Evolutionary conservation across 2,113 vertebrate genomes (phyloP).

Genomic region (Argyrosomus japonicus): DNA sequence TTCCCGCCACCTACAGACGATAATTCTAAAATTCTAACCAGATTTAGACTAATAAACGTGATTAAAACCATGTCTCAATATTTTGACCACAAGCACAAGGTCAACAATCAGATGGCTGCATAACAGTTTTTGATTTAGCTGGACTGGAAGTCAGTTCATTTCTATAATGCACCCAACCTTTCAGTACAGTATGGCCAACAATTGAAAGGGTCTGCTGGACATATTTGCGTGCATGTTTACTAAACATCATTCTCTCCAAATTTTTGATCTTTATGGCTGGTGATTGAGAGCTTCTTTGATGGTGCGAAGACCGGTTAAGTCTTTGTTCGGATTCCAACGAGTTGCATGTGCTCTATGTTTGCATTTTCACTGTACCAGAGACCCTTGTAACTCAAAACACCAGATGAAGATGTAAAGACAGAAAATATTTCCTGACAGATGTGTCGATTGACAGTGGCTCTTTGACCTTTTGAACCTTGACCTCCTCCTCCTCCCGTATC

Average conservation of each 20-base stretch:
- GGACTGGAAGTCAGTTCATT: neutral
- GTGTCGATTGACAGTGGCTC: conserved; percentile 62
- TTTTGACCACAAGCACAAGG: conserved; percentile 23
- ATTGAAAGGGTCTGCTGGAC: conserved; percentile 36
- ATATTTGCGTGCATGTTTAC: conserved; percentile 56
- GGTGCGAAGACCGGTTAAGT: conserved; percentile 24
- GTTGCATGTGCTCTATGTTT: conserved; percentile 62
- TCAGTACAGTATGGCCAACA: conserved; percentile 11
- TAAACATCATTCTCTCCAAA: conserved; percentile 66
- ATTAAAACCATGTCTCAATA: conserved; percentile 32
- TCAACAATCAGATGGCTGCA: neutral
- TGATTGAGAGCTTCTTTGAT: conserved; percentile 61
- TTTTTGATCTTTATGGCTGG: conserved; percentile 37
- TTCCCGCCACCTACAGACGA: conserved; percentile 66
- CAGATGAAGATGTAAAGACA: conserved; percentile 70
- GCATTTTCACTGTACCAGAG: conserved; percentile 59
- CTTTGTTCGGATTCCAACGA: conserved; percentile 53
- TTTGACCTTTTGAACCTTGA: conserved; percentile 62
- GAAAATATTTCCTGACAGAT: conserved; percentile 58
- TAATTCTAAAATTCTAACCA: conserved; percentile 45
- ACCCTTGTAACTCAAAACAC: conserved; percentile 64
- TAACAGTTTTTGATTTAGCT: conserved; percentile 12
- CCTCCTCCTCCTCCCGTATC: conserved; percentile 43
- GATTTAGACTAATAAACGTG: conserved; percentile 8
- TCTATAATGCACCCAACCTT: neutral